These are phyloP conservation scores for Tinamus major DNA, from an alignment of 2,797 vertebrate species.

Conservation along the genomic window DNA sequence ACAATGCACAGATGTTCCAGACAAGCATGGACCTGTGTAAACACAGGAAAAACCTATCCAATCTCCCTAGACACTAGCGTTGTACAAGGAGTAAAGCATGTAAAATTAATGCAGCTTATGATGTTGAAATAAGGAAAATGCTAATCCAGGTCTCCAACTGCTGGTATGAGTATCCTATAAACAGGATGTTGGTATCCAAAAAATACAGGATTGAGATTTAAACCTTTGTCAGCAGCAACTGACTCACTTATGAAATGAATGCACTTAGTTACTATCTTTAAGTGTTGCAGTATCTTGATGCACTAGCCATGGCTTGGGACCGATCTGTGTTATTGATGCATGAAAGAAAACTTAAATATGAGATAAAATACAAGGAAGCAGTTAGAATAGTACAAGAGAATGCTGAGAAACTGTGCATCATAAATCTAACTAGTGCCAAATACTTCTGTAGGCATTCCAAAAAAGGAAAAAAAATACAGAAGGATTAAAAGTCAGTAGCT, in stretches of 20 bases:
- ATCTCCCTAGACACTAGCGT: not conserved
- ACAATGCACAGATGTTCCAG: not conserved
- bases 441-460: rapidly evolving
- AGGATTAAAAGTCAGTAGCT: not conserved
- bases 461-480: not conserved
- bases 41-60: not conserved
- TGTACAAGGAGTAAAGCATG: not conserved
- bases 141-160: not conserved
- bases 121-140: not conserved
- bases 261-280: not conserved
- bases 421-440: not conserved
- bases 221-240: not conserved
- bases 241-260: not conserved
- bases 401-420: rapidly evolving
- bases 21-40: not conserved
- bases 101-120: not conserved
- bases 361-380: not conserved
- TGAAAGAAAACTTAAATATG: not conserved
- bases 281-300: rapidly evolving
- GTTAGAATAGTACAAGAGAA: not conserved
- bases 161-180: not conserved
- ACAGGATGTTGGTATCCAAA: not conserved
- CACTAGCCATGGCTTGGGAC: not conserved
- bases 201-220: not conserved
- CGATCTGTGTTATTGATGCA: not conserved